Evolutionary conservation across 2,888 invertebrate species (phyloP), one percentile per base, ranked within the genome.

Genomic region (Cephus rjabovi): DNA sequence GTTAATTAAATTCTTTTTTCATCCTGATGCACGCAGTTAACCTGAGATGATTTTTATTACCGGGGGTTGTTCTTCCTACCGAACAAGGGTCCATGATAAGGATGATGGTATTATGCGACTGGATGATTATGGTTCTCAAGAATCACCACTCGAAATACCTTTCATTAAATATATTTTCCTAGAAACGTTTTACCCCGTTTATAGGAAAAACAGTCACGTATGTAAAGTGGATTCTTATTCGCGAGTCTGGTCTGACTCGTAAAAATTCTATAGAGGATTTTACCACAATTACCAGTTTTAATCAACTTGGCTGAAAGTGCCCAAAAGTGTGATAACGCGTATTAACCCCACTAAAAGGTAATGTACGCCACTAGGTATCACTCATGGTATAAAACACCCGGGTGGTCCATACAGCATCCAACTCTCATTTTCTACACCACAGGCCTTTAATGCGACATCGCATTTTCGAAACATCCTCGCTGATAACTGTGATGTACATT

Each of bases 391-490:
- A 76, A 79, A 84, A 84, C 84, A 71, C 79, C 77, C 80, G 79
- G 73, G 35, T 30, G 74, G 74, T 79, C 78, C 75, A 30, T 34
- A 23, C 31, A 23, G 71, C 71, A 71, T 34, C 71, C 71, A 56
- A 56, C 71, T 71, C 33, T 71, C 71, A 71, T 71, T 34, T 34
- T 71, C 31, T 34, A 31, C 33, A 12, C 33, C 31, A 31, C 33
- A 31, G 34, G 31, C 31, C 33, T 34, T 34, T 34, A 31, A 34
- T 33, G 71, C 77, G 83, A 77, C 77, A 73, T 73, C 76, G 78
- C 78, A 76, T 83, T 84, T 85, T 84, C 81, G 81, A 85, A 84
- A 82, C 80, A 79, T 81, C 81, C 79, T 37, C 70, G 31, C 76
- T 78, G 81, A 80, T 81, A 75, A 40, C 12, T 31, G 34, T 12